Evolutionary conservation across 1,140 invertebrate species (phyloP).

Genomic region (Dendrolimus kikuchii): DNA sequence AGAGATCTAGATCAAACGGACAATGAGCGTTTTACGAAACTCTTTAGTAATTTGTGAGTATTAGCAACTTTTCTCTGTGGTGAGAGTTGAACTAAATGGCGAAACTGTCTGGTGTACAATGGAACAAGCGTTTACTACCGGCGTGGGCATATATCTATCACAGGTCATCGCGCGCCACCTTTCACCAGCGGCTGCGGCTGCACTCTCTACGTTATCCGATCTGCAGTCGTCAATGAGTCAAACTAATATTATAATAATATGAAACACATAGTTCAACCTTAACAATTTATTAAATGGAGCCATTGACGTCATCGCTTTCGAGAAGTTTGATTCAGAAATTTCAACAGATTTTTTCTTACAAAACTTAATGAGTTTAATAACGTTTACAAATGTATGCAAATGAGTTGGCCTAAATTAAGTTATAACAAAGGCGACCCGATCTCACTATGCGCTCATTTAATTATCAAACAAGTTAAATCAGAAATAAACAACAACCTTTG

Average conservation of each 20-base stretch:
- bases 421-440: slow-evolving; percentile 16
- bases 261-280: too few relatives aligned
- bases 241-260: neutral
- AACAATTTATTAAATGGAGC: too few relatives aligned
- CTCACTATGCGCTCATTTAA: slow-evolving; percentile 16
- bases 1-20: slow-evolving; percentile 60
- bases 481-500: slow-evolving; percentile 15
- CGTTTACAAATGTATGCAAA: too few relatives aligned
- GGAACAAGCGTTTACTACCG: slow-evolving; percentile 35
- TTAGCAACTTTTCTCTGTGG: slow-evolving; percentile 50
- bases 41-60: slow-evolving; percentile 51
- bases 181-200: slow-evolving; percentile 33
- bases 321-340: too few relatives aligned
- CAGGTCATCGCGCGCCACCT: slow-evolving; percentile 55
- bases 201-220: slow-evolving; percentile 5
- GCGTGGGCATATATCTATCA: slow-evolving; percentile 29
- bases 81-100: slow-evolving; percentile 63
- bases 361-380: too few relatives aligned
- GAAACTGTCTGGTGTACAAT: slow-evolving; percentile 50
- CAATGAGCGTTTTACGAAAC: slow-evolving; percentile 64
- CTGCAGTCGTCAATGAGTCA: slow-evolving; percentile 2
- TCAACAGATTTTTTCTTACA: too few relatives aligned
- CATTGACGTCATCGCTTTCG: too few relatives aligned
- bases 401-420: too few relatives aligned
- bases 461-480: slow-evolving; percentile 15